Base-by-base conservation (phyloP, 2,797 vertebrate genomes). In the Phataginus tetradactyla region DNA sequence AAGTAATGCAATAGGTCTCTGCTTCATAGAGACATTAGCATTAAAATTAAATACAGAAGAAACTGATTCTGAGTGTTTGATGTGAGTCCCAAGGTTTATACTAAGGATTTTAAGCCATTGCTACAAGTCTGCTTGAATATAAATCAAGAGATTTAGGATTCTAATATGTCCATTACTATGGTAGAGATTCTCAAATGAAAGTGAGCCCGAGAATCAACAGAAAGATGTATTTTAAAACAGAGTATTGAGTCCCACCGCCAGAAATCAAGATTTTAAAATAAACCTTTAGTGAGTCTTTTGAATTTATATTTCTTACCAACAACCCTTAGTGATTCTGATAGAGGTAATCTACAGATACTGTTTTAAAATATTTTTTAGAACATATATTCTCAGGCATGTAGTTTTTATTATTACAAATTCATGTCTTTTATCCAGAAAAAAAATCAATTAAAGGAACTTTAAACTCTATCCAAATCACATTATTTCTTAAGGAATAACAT, bases 271-370 rank as follows among this genome's bases (percentile, higher is more conserved):
- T 49, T 72, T 69, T 72, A 42, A 86, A 88, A 49, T 53, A 37
- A 37, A 49, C 64, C 15, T 64, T 75, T 29, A 72, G 14, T 87
- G 34, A 39, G 25, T 37, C 27, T 80, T 63, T 80, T 45, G 55
- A 96, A 92, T 66, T 88, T 84, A 21, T 9, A 53, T 84, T 87
- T 93, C 32, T 86, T 86, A 75, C 42, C 14, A 86, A 15, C 37
- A 93, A 53, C 4, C 25, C 12, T 1, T 57, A 34, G n/a, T 71
- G 17, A 78, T 78, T 95, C n/a, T 61, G 12, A 72, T 74, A 42
- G 7, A 51, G 45, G 1, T 68, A 95, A 53, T 68, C 27, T 13
- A 25, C 3, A 75, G 39, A 66, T 13, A 5, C 32, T 10, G 37
- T 51, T 75, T 7, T 13, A 59, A 90, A 64, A 49, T 21, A 61